These are phyloP conservation scores for Chouioia cunea DNA, from an alignment of 2,888 invertebrate genomes.

Conservation along the genomic window DNA sequence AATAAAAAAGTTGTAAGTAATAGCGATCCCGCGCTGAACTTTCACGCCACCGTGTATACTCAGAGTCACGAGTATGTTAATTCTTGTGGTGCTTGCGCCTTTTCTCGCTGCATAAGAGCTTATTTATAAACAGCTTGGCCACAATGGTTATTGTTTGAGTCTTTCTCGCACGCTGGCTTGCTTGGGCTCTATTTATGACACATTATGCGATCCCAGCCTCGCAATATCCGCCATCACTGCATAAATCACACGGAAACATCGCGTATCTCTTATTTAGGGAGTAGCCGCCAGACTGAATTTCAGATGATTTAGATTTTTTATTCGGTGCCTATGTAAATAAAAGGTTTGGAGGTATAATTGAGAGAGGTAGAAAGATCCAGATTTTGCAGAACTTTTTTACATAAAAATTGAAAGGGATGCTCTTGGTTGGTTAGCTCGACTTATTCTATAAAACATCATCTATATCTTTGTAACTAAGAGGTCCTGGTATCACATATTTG, in stretches of 20 bases:
- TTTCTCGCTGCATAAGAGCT: slow-evolving; percentile 53
- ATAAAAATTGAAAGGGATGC: too few relatives aligned
- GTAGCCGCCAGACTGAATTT: too few relatives aligned
- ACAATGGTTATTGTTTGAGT: slow-evolving; percentile 69
- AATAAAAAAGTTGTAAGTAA: too few relatives aligned
- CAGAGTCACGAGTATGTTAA: slow-evolving; percentile 29
- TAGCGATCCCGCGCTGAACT: neutral
- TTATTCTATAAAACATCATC: too few relatives aligned
- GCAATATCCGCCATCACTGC: slow-evolving; percentile 46
- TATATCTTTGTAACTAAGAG: too few relatives aligned
- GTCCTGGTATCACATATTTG: too few relatives aligned
- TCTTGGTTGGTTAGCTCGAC: too few relatives aligned
- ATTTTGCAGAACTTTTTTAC: too few relatives aligned
- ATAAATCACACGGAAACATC: slow-evolving; percentile 56
- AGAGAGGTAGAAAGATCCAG: too few relatives aligned
- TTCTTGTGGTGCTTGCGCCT: neutral
- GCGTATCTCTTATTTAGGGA: too few relatives aligned
- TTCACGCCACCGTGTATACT: slow-evolving; percentile 32
- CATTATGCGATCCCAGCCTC: slow-evolving; percentile 63
- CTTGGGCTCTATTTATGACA: slow-evolving; percentile 68
- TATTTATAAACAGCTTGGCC: slow-evolving; percentile 65
- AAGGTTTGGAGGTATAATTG: too few relatives aligned
- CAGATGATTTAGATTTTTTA: neutral
- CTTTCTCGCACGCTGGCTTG: slow-evolving; percentile 54
- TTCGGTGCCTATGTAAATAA: neutral